These are phyloP conservation scores for Drosophila mulleri DNA, from an alignment of 2,888 invertebrate species.

Conservation along the genomic window DNA sequence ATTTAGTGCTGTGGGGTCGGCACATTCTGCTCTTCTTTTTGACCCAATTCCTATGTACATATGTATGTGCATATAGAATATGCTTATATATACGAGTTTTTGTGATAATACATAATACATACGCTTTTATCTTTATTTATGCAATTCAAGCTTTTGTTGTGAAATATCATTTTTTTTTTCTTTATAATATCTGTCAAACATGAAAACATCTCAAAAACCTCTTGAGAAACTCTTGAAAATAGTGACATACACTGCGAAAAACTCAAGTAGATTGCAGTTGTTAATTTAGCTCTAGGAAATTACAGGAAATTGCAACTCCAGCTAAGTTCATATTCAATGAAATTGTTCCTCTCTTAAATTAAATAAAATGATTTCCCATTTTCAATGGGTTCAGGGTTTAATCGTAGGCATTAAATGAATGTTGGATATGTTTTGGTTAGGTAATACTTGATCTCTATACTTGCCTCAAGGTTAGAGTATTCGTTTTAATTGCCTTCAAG, in stretches of 20 bases:
- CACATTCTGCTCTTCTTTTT: slow-evolving; percentile 26
- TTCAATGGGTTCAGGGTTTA: no score
- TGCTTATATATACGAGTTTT: not conserved
- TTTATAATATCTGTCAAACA: not conserved
- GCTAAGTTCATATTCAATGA: not conserved
- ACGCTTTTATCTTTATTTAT: slow-evolving; percentile 17
- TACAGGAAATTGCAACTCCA: not conserved
- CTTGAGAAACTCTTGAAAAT: not conserved
- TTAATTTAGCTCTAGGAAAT: not conserved
- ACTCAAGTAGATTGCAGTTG: not conserved
- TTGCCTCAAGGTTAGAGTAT: not conserved
- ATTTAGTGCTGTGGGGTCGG: slow-evolving; percentile 21
- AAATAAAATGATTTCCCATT: no score
- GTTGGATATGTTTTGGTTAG: not conserved
- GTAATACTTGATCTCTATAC: not conserved
- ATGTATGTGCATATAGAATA: slow-evolving; percentile 2
- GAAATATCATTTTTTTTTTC: slow-evolving; percentile 5
- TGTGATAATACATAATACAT: slow-evolving; percentile 41
- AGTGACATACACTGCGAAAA: not conserved
- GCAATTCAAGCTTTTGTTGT: slow-evolving; percentile 34
- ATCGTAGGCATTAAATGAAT: not conserved
- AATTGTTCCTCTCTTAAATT: not conserved
- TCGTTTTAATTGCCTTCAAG: slow-evolving; percentile 15
- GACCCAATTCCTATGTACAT: slow-evolving; percentile 43
- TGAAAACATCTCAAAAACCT: not conserved